These are phyloP conservation scores for Aphelinus atriplicis DNA, from an alignment of 1,140 invertebrate genomes.

Conservation along the genomic window DNA sequence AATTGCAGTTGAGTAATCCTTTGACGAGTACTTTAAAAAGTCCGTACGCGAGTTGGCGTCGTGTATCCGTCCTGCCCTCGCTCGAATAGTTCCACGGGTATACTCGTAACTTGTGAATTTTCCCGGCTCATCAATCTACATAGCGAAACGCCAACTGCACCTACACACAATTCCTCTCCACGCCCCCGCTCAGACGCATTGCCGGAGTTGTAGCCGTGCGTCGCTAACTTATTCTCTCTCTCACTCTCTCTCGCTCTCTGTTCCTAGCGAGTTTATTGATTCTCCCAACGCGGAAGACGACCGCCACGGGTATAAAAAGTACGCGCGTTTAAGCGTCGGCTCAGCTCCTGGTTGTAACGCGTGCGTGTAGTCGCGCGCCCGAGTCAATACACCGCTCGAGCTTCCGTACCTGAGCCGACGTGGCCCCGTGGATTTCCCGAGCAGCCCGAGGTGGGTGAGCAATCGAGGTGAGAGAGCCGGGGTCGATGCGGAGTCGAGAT, in stretches of 20 bases:
- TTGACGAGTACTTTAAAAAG: conserved; percentile 16
- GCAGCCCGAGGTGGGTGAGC: too few relatives aligned
- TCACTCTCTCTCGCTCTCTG: not conserved
- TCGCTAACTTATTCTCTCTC: not conserved
- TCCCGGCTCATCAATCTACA: conserved; percentile 9
- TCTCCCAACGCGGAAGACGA: conserved; percentile 10
- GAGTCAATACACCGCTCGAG: too few relatives aligned
- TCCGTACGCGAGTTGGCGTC: not conserved
- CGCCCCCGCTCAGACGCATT: not conserved
- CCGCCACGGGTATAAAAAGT: not conserved
- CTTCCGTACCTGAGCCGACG: too few relatives aligned
- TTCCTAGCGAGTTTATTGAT: conserved; percentile 25
- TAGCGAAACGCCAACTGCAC: conserved; percentile 2
- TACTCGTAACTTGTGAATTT: conserved; percentile 20
- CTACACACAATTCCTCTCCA: too few relatives aligned
- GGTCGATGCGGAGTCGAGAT: too few relatives aligned
- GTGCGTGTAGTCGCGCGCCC: too few relatives aligned
- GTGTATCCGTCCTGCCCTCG: not conserved
- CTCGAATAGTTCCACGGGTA: conserved; percentile 7
- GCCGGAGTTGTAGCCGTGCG: not conserved
- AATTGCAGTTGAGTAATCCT: conserved; percentile 4
- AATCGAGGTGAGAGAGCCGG: too few relatives aligned
- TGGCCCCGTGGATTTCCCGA: too few relatives aligned
- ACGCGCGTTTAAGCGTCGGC: too few relatives aligned
- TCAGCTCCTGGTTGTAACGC: too few relatives aligned